Conservation (phyloP, 2,113 vertebrate species). For the Pagrus major region DNA sequence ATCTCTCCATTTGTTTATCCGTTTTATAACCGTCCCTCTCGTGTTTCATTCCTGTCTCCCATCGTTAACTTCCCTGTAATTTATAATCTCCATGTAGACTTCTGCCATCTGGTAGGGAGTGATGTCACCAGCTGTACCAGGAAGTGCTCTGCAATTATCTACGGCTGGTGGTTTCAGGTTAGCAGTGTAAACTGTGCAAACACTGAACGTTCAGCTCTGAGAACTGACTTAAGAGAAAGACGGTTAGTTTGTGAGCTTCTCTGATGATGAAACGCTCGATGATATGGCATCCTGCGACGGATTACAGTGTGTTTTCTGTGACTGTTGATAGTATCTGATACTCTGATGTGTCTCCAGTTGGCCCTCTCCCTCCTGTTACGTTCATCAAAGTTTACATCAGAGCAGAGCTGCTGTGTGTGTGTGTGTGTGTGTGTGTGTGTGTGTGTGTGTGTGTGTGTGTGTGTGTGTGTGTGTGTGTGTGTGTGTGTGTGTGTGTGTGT, state of each 20-base stretch:
- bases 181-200: conserved; percentile 19
- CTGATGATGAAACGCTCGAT: background rate
- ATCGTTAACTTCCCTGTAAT: conserved; percentile 18
- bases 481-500: conserved; percentile 19
- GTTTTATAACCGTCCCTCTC: background rate
- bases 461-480: conserved; percentile 19
- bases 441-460: conserved; percentile 19
- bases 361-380: background rate
- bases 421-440: background rate
- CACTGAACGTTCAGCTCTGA: background rate
- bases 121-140: conserved; percentile 61
- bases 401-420: too few relatives aligned
- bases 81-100: conserved; percentile 12
- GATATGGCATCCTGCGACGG: background rate
- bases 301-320: background rate
- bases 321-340: background rate
- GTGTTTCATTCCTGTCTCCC: background rate
- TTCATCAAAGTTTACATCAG: conserved; percentile 33
- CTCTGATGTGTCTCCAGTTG: conserved; percentile 33
- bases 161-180: conserved; percentile 66
- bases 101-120: conserved; percentile 54
- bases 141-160: conserved; percentile 61
- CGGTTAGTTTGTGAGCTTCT: conserved; percentile 3
- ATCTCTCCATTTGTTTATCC: background rate
- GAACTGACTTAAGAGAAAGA: background rate